Conservation (phyloP, 2,797 vertebrate genomes). For the Centroberyx gerrardi region DNA sequence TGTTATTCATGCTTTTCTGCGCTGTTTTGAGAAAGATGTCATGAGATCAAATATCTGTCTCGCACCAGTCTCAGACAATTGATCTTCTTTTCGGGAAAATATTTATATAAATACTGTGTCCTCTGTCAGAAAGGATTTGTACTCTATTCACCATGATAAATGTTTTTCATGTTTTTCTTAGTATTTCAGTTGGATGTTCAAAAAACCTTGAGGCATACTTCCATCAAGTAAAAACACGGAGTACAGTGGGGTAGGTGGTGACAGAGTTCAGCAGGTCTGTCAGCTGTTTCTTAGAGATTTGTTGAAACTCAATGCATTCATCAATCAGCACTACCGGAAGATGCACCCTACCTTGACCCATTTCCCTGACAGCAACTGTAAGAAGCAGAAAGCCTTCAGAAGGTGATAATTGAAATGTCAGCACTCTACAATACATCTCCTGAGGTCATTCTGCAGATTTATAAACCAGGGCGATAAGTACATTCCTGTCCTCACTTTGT, state of each 20-base stretch:
- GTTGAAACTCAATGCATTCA: not conserved
- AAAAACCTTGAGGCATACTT: not conserved
- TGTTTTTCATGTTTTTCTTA: not conserved
- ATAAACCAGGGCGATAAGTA: slow-evolving; percentile 22
- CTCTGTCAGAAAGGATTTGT: not conserved
- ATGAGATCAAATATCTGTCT: too few relatives aligned
- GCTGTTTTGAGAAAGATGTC: not conserved
- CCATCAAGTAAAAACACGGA: not conserved
- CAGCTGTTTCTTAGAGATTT: slow-evolving; percentile 13
- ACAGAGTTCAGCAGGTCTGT: not conserved
- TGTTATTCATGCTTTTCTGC: slow-evolving; percentile 18
- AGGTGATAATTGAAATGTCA: slow-evolving; percentile 79
- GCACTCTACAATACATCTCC: slow-evolving; percentile 50
- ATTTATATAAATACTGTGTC: not conserved
- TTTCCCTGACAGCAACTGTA: slow-evolving; percentile 21
- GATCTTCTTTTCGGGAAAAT: too few relatives aligned
- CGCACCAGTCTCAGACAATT: too few relatives aligned
- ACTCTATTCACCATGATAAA: not conserved
- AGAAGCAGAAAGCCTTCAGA: slow-evolving; percentile 38
- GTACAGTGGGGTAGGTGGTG: slow-evolving; percentile 1
- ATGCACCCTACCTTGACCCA: slow-evolving; percentile 17
- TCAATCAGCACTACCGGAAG: not conserved
- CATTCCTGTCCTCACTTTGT: slow-evolving; percentile 15
- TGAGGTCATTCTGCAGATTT: slow-evolving; percentile 22
- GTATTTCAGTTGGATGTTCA: not conserved